Percentiles rank a stretch among this genome's conserved stretches.
phyloP scores from a whole-genome alignment of 2,888 invertebrate genomes.

The Napeogenes inachia region DNA sequence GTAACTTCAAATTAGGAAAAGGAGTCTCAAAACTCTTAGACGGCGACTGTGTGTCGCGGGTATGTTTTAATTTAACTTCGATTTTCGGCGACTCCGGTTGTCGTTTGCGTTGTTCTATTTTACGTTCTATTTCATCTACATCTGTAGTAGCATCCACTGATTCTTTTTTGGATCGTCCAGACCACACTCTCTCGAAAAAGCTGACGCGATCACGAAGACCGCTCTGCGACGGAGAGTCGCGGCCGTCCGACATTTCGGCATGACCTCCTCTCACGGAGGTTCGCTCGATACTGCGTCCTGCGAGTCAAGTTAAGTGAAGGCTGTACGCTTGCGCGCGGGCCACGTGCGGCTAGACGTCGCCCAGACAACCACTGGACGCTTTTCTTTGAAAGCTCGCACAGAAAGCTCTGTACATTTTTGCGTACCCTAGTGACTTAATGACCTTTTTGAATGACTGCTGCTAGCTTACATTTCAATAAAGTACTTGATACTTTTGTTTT shows the following conservation, averaged over 20 bases:
- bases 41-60: constrained; percentile 71
- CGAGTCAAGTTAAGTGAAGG: constrained; percentile 35
- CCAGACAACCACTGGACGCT: constrained; percentile 41
- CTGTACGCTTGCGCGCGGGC: constrained; percentile 50
- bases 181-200: constrained; percentile 89
- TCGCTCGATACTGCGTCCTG: constrained; percentile 69
- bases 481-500: too few species aligned
- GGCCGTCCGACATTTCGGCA: constrained; percentile 73
- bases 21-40: constrained; percentile 59
- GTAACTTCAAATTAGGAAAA: constrained; percentile 67
- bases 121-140: constrained; percentile 79
- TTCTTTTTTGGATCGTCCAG: constrained; percentile 69
- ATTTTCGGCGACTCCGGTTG: constrained; percentile 76
- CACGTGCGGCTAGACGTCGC: constrained; percentile 60
- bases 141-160: constrained; percentile 68
- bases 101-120: constrained; percentile 76
- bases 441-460: constrained; percentile 17
- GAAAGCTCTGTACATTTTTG: constrained; percentile 18
- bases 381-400: constrained; percentile 22
- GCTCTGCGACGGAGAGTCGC: constrained; percentile 73
- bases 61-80: constrained; percentile 79
- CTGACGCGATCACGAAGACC: constrained; percentile 84
- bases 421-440: constrained; percentile 27
- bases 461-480: constrained; percentile 2
- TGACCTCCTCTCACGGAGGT: constrained; percentile 68